Percentiles rank a stretch among this genome's conserved stretches.
Conservation (phyloP, 1,140 invertebrate genomes). For the Neodiprion lecontei region DNA sequence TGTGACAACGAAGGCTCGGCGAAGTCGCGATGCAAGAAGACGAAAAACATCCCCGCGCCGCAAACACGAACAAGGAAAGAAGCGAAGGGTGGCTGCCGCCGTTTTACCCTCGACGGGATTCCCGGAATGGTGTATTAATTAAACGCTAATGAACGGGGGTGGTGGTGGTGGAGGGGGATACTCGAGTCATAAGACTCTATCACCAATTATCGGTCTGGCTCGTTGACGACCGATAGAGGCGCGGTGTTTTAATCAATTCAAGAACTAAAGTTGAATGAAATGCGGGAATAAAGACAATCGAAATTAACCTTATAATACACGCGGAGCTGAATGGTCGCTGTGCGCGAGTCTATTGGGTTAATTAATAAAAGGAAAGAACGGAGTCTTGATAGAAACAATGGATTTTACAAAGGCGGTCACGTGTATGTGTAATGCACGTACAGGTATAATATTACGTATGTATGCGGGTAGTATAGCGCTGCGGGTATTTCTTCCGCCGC, state of each 20-base stretch:
- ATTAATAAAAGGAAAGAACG: neutral
- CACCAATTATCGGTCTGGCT: constrained; percentile 6
- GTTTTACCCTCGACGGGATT: no score
- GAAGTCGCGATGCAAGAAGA: no score
- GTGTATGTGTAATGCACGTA: no score
- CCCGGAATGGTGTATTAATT: neutral
- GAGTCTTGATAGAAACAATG: neutral
- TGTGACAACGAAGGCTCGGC: no score
- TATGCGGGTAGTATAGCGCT: no score
- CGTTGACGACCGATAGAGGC: neutral
- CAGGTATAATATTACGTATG: no score
- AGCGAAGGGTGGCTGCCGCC: no score
- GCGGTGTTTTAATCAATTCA: neutral
- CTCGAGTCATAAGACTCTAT: constrained; percentile 5
- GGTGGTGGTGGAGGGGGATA: neutral
- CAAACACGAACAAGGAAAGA: no score
- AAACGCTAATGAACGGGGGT: neutral
- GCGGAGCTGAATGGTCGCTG: no score
- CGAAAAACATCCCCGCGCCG: no score
- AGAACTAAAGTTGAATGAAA: constrained; percentile 8
- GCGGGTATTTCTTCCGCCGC: no score
- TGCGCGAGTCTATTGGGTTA: neutral
- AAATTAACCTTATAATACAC: neutral
- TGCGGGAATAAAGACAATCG: constrained; percentile 3
- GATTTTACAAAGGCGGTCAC: no score